phyloP scores from a whole-genome alignment of 1,140 invertebrate species.

The Diachasmimorpha longicaudata region DNA sequence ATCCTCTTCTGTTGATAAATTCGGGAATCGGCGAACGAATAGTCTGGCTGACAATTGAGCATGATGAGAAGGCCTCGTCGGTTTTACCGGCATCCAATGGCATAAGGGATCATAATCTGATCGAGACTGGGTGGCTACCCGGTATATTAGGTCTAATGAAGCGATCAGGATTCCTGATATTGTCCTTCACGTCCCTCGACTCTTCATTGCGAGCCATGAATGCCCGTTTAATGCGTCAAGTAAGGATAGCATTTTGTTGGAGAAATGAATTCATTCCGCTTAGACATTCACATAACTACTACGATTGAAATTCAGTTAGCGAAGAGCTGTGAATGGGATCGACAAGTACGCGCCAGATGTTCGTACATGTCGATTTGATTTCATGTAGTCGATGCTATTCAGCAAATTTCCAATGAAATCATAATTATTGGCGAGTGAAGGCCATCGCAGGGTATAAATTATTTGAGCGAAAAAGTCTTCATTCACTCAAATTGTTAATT shows the following conservation, averaged over 20 bases:
- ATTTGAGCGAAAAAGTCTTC: too few species aligned
- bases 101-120: not conserved
- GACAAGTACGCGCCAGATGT: not conserved
- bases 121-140: not conserved
- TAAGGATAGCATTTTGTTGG: not conserved
- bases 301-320: not conserved
- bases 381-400: not conserved
- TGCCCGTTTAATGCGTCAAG: not conserved
- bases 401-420: not conserved
- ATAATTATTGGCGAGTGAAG: not conserved
- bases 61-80: not conserved
- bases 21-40: not conserved
- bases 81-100: not conserved
- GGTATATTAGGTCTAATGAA: conserved; percentile 2
- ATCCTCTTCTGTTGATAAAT: too few species aligned
- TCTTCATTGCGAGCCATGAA: not conserved
- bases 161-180: conserved; percentile 1
- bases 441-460: too few species aligned
- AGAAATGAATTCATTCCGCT: not conserved
- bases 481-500: too few species aligned
- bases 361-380: not conserved
- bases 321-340: not conserved
- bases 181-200: not conserved
- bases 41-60: not conserved
- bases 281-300: not conserved